Base-by-base conservation (phyloP, 2,888 invertebrate genomes). In the Brenthis daphne region DNA sequence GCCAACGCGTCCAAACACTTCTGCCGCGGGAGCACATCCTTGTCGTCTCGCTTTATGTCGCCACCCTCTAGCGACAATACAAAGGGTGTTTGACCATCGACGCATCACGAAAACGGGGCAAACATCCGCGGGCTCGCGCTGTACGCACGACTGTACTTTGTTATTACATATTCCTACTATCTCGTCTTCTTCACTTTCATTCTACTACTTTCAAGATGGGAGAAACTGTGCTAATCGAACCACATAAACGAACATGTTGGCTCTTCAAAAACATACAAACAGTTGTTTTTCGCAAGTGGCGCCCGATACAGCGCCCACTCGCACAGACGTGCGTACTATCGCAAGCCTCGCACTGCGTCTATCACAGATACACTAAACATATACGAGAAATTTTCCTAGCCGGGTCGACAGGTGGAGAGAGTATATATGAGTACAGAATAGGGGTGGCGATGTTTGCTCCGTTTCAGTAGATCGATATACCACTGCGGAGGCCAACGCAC, bases 1-100 rank as follows among this genome's bases (percentile, higher is more conserved):
- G 99, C 99, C 95, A 99, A 97, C 95, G 99, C 99, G 96, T 98
- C 97, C 95, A 99, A 97, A 96, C 99, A 99, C 95, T 98, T 98
- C 95, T 98, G 97, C 95, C 98, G 98, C 96, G 98, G 98, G 94
- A 99, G 97, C 93, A 98, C 96, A 94, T 99, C 99, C 94, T 96
- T 96, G 95, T 95, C 95, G 94, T 95, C 95, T 94, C 95, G 95
- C 94, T 91, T 94, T 93, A 91, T 93, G 93, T 93, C 90, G 93
- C 93, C 94, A 86, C 94, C 90, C 90, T 93, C 88, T 93, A 93
- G 92, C 90, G 91, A 90, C 92, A 90, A 91, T 89, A 89, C 86
- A 92, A 95, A 95, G 95, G 95, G 95, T 95, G 95, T 95, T 95
- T 95, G 95, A 96, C 95, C 95, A 95, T 95, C 92, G 92, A 84